A percentile compares a stretch with the other conserved stretches of the same genome.
Conservation (phyloP, 2,113 vertebrate genomes). For the Balaenoptera acutorostrata region DNA sequence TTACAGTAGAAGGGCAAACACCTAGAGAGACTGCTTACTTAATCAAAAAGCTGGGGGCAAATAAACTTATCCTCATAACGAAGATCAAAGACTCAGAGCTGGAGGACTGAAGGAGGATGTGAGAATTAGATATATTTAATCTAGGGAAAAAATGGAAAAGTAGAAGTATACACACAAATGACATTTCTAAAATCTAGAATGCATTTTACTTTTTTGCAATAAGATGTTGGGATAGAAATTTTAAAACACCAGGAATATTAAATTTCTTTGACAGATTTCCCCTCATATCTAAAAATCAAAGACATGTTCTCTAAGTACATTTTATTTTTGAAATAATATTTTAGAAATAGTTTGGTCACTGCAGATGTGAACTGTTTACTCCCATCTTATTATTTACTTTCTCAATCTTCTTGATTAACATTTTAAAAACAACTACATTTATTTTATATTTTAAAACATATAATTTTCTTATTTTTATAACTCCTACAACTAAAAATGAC, state of each 20-base stretch:
- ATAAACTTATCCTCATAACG: slow-evolving; percentile 23
- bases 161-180: neutral
- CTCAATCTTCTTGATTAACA: neutral
- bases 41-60: slow-evolving; percentile 38
- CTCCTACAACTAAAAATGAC: slow-evolving; percentile 31
- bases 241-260: neutral
- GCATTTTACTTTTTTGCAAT: neutral
- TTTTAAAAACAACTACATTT: neutral
- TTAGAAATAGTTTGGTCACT: slow-evolving; percentile 31
- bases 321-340: slow-evolving; percentile 37
- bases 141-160: neutral
- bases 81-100: slow-evolving; percentile 19
- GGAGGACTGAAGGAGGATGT: neutral
- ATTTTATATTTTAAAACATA: neutral
- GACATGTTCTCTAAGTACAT: neutral
- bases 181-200: slow-evolving; percentile 31
- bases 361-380: neutral
- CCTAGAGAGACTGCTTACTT: slow-evolving; percentile 29
- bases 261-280: neutral
- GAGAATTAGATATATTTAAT: slow-evolving; percentile 22
- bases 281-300: neutral
- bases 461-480: slow-evolving; percentile 28
- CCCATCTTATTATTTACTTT: neutral
- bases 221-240: neutral
- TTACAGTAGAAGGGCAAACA: neutral